A percentile compares a stretch with the other conserved stretches of the same genome.
These are phyloP conservation scores for Chloroceryle inda DNA, from an alignment of 2,797 vertebrate genomes.

Conservation along the genomic window DNA sequence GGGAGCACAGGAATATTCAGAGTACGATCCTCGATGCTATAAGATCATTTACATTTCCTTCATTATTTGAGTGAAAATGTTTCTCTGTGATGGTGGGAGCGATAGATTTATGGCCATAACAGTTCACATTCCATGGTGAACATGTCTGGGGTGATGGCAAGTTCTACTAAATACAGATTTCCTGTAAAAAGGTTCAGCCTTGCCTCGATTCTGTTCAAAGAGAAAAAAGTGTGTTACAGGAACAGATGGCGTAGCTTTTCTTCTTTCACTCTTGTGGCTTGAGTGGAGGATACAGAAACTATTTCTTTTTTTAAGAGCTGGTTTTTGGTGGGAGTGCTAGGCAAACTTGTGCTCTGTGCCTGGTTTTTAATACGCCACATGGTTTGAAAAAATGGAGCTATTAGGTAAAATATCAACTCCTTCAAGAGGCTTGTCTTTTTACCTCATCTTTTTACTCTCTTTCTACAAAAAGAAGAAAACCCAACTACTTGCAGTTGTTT, in stretches of 20 bases:
- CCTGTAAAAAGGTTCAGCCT: not conserved
- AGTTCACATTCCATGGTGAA: not conserved
- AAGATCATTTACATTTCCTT: not conserved
- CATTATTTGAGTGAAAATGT: not conserved
- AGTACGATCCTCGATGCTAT: not conserved
- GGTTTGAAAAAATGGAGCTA: not conserved
- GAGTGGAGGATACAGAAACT: not conserved
- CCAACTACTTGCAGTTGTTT: not conserved
- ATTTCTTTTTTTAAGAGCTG: not conserved
- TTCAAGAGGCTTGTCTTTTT: not conserved
- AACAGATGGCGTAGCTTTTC: conserved; percentile 9
- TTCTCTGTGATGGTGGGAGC: not conserved
- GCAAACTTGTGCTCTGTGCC: not conserved
- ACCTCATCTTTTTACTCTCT: not conserved
- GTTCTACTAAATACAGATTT: conserved; percentile 9
- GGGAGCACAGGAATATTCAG: not conserved
- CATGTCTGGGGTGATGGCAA: not conserved
- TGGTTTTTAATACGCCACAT: not conserved
- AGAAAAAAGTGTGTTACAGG: not conserved
- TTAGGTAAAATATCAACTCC: not conserved
- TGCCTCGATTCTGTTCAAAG: not conserved
- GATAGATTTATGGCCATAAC: not conserved
- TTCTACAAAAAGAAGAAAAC: not conserved
- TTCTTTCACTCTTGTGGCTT: not conserved
- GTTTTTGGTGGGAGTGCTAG: not conserved